Evolutionary conservation across 2,888 invertebrate species (phyloP), one percentile per base, ranked within the genome.

Genomic region (Apamea anceps): DNA sequence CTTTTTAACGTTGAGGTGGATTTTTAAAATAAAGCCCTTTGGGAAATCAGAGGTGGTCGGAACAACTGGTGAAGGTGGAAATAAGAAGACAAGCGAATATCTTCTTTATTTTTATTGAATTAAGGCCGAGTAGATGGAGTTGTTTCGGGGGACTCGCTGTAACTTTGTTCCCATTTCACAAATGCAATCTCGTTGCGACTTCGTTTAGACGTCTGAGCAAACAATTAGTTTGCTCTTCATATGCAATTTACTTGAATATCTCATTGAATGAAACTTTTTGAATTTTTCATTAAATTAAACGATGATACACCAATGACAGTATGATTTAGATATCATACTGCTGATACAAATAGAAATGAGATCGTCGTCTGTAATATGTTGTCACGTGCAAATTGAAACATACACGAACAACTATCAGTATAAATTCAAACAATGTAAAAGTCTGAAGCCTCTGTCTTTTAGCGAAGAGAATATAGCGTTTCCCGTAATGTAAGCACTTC

Each of bases 41-140:
- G 96, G 96, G 96, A 96, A 96, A 96, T 96, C 96, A 96, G 92
- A 92, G 91, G 92, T 93, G 93, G 93, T 93, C 89, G 92, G 91
- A 91, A 91, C 91, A 91, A 92, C 91, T 88, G 89, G 85, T 89
- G 87, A 87, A 91, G 85, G 87, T 86, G 87, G 82, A 84, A 87
- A 90, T 87, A 88, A 79, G 74, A 81, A 80, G 81, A 84, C 91
- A 91, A 85, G 85, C 89, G 89, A 95, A 92, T 92, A 91, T 94
- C 89, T 90, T 87, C 92, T 92, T 90, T 95, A 91, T 90, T 82
- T 83, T 87, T 81, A 90, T 89, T 83, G 77, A n/a, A 80, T 85
- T 84, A 90, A 82, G 84, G 89, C 75, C 72, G 87, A 48, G 67
- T 71, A 70, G 72, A 87, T 84, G 74, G 70, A 76, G 88, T 80